phyloP scores from a whole-genome alignment of 1,140 invertebrate species.

The Temnothorax nylanderi region DNA sequence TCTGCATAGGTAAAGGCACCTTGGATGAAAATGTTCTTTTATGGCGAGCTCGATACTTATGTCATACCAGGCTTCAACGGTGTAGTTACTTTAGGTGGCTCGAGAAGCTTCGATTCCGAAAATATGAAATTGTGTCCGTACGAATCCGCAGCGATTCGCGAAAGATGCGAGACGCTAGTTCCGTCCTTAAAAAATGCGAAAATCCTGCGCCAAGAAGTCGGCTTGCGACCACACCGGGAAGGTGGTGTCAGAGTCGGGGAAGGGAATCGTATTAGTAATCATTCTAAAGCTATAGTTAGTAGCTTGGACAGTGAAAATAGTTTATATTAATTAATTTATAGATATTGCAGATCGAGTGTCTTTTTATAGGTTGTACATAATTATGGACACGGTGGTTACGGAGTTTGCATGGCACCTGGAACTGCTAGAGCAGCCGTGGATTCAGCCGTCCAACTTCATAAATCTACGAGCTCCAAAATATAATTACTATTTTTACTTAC shows the following conservation, averaged over 20 bases:
- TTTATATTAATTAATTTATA: conserved; percentile 37
- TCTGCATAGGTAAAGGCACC: conserved; percentile 91
- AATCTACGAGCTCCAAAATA: conserved; percentile 72
- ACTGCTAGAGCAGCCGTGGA: conserved; percentile 91
- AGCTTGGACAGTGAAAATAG: conserved; percentile 19
- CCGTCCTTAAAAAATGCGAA: conserved; percentile 89
- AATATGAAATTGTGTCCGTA: conserved; percentile 89
- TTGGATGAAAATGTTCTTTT: conserved; percentile 96
- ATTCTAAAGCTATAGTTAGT: conserved; percentile 70
- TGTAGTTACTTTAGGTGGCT: conserved; percentile 93
- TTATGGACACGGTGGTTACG: conserved; percentile 97
- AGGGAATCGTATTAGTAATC: conserved; percentile 84
- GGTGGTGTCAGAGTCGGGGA: conserved; percentile 90
- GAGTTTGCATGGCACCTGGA: conserved; percentile 94
- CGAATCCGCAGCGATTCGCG: conserved; percentile 91
- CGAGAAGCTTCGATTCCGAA: conserved; percentile 92
- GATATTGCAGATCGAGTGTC: conserved; percentile 31
- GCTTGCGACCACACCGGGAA: conserved; percentile 91
- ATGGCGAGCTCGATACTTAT: conserved; percentile 94
- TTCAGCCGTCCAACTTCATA: conserved; percentile 87
- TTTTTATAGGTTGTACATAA: conserved; percentile 92
- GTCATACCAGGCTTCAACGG: conserved; percentile 92
- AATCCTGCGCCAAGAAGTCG: conserved; percentile 89
- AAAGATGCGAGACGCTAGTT: conserved; percentile 90
- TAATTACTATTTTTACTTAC: neutral